A percentile compares a stretch with the other conserved stretches of the same genome.
phyloP scores from a whole-genome alignment of 2,888 invertebrate species.

The Epirrita christyi region DNA sequence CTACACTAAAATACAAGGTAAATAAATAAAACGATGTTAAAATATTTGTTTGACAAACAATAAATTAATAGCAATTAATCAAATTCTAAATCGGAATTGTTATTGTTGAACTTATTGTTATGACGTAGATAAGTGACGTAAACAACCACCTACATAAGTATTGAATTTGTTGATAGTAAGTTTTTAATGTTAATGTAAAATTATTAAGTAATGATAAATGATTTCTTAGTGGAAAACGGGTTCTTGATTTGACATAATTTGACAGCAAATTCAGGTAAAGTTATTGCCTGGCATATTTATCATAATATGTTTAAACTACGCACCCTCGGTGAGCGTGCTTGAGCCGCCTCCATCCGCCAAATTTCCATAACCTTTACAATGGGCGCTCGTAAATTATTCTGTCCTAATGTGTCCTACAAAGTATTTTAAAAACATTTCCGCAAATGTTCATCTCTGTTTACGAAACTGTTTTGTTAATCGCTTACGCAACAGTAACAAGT shows the following conservation, averaged over 20 bases:
- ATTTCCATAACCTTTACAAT: neutral
- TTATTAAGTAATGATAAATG: too few relatives aligned
- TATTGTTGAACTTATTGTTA: neutral
- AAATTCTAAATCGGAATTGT: neutral
- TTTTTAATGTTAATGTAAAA: slow-evolving; percentile 4
- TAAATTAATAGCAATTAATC: neutral
- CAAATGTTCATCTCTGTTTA: neutral
- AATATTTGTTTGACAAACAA: neutral
- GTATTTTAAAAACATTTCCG: neutral
- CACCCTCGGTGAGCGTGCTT: too few relatives aligned
- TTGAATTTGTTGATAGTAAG: slow-evolving; percentile 2
- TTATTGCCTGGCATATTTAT: too few relatives aligned
- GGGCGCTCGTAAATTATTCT: neutral
- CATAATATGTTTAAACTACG: too few relatives aligned
- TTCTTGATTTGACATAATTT: neutral
- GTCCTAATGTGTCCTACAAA: neutral
- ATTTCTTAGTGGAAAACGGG: neutral
- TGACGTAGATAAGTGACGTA: slow-evolving; percentile 25
- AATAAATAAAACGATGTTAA: neutral
- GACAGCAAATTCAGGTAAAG: neutral
- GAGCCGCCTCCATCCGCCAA: too few relatives aligned
- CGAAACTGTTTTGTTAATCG: slow-evolving; percentile 4
- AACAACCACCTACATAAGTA: slow-evolving; percentile 18
- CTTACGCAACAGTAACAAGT: slow-evolving; percentile 9
- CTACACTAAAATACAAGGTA: neutral